Conservation (phyloP, 2,888 invertebrate genomes). For the Dicranocentrus wangi region DNA sequence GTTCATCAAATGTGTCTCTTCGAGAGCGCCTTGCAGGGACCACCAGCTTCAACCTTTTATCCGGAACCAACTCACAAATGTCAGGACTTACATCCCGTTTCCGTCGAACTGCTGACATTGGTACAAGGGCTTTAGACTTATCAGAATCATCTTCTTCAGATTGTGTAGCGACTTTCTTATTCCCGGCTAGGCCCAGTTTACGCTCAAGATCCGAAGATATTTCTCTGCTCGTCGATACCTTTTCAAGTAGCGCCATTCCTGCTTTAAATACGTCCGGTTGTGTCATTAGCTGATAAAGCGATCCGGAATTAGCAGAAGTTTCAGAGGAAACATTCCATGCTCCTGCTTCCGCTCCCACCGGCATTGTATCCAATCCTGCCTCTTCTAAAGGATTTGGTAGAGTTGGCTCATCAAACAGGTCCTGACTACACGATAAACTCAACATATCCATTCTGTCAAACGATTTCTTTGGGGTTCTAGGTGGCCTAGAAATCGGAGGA, state of each 20-base stretch:
- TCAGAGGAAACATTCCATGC: not conserved
- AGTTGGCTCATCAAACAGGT: not conserved
- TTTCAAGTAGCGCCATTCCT: conserved; percentile 48
- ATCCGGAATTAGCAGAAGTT: not conserved
- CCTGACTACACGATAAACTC: not conserved
- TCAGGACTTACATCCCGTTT: conserved; percentile 65
- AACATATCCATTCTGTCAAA: not conserved
- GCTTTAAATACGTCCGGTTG: conserved; percentile 51
- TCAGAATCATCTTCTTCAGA: not conserved
- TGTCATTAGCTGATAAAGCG: conserved; percentile 45
- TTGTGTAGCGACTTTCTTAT: not conserved
- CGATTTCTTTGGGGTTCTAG: conserved; percentile 52
- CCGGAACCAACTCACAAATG: conserved; percentile 63
- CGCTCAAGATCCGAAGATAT: conserved; percentile 9
- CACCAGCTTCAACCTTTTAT: conserved; percentile 29
- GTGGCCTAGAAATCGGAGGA: conserved; percentile 58
- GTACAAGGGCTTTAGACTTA: conserved; percentile 23
- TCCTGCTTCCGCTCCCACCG: conserved; percentile 31
- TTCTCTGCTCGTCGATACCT: not conserved
- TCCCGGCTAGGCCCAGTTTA: not conserved
- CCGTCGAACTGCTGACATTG: conserved; percentile 9
- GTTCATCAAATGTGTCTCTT: conserved; percentile 31
- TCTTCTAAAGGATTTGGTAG: too few species aligned
- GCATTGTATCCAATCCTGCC: conserved; percentile 29
- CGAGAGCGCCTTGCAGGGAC: conserved; percentile 40